Evolutionary conservation across 64 coral and sea anemone genomes (phyloP).

Genomic region (Dendronephthya gigantea): DNA sequence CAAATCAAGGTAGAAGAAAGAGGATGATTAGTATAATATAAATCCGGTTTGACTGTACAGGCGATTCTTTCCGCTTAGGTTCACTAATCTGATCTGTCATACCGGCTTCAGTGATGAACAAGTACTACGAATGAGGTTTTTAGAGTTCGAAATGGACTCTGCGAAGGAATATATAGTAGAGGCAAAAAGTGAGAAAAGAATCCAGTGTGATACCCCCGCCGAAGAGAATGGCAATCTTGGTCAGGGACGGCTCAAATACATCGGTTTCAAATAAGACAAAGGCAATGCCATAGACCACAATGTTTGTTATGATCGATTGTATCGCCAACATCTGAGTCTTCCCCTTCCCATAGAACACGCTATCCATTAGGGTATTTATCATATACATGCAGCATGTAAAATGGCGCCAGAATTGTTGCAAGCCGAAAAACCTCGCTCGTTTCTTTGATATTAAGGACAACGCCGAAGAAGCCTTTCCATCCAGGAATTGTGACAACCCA

Average conservation of each 20-base stretch:
- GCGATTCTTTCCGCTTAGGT: no score
- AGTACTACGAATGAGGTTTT: background rate
- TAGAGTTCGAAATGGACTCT: background rate
- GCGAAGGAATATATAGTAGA: constrained; percentile 12
- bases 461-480: background rate
- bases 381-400: background rate
- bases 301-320: background rate
- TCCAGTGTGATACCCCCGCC: background rate
- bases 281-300: background rate
- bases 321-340: constrained; percentile 9
- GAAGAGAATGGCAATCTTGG: background rate
- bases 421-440: background rate
- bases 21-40: no score
- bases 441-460: background rate
- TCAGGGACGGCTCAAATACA: background rate
- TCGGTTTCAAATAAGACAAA: background rate
- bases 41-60: no score
- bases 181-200: background rate
- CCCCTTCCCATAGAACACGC: background rate
- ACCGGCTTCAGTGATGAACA: no score
- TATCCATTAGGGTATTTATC: background rate
- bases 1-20: no score
- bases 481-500: background rate
- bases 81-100: no score
- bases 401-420: background rate